Percentiles rank a stretch among this genome's conserved stretches.
Conservation (phyloP, 2,797 vertebrate species). For the Dendrocincla tyrannina region DNA sequence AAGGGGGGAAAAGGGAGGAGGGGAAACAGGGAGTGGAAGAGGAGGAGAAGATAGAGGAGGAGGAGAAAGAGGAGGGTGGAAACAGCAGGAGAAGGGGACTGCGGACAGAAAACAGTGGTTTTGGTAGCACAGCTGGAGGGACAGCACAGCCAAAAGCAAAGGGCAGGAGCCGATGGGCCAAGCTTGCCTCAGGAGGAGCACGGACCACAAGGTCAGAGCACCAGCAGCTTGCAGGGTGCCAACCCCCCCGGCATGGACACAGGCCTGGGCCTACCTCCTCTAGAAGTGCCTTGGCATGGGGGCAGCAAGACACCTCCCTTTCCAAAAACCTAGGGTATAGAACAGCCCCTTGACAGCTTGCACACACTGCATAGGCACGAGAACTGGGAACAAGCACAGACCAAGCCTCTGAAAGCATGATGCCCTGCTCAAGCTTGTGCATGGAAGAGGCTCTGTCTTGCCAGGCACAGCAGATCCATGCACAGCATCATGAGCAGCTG, state of each 20-base stretch:
- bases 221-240: neutral
- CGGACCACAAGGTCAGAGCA: accelerated
- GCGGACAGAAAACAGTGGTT: neutral
- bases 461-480: neutral
- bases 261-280: neutral
- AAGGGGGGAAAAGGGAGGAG: conserved; percentile 51
- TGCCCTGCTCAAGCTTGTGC: neutral
- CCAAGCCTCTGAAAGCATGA: neutral
- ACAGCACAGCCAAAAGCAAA: conserved; percentile 1
- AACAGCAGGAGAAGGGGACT: conserved; percentile 17
- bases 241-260: neutral
- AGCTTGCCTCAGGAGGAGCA: neutral
- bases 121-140: neutral
- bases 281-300: neutral
- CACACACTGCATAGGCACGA: accelerated
- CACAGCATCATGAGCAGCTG: neutral
- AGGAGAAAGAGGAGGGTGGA: conserved; percentile 21
- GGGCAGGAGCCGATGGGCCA: neutral
- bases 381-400: neutral
- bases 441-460: neutral
- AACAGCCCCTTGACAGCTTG: neutral
- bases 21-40: neutral
- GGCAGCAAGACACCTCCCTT: accelerated
- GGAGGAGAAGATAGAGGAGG: conserved; percentile 23
- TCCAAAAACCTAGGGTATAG: neutral